phyloP scores from a whole-genome alignment of 2,797 vertebrate genomes.

The Bufotes viridis region DNA sequence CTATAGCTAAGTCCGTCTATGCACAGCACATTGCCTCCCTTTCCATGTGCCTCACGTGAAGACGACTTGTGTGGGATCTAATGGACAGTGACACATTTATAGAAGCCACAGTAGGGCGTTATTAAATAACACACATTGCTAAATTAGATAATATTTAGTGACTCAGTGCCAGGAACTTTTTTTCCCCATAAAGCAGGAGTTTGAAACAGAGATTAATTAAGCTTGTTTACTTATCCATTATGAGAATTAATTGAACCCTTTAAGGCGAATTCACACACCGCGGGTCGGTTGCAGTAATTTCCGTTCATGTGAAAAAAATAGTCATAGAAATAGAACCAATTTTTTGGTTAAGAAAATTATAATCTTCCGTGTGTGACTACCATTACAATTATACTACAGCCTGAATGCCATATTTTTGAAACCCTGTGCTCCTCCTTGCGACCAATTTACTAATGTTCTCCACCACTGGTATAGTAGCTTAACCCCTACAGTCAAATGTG shows the following conservation, averaged over 20 bases:
- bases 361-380: too few species aligned
- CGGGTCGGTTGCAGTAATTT: too few species aligned
- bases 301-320: too few species aligned
- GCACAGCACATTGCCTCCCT: not conserved
- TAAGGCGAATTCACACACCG: not conserved
- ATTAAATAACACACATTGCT: not conserved
- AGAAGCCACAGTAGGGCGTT: conserved; percentile 6
- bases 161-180: not conserved
- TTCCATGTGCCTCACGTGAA: not conserved
- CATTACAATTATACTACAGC: too few species aligned
- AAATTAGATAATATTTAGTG: conserved; percentile 32
- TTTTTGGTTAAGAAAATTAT: too few species aligned
- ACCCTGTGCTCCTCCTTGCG: too few species aligned
- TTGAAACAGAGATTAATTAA: not conserved
- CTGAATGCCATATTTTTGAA: too few species aligned
- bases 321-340: too few species aligned
- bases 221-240: not conserved
- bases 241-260: not conserved
- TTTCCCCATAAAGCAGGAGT: not conserved
- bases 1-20: conserved; percentile 6
- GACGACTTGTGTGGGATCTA: conserved; percentile 24
- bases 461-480: too few species aligned
- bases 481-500: too few species aligned
- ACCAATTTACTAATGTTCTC: too few species aligned
- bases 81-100: not conserved